A percentile compares a stretch with the other conserved stretches of the same genome.
Conservation (phyloP, 2,888 invertebrate genomes). For the Heteropelma amictum region DNA sequence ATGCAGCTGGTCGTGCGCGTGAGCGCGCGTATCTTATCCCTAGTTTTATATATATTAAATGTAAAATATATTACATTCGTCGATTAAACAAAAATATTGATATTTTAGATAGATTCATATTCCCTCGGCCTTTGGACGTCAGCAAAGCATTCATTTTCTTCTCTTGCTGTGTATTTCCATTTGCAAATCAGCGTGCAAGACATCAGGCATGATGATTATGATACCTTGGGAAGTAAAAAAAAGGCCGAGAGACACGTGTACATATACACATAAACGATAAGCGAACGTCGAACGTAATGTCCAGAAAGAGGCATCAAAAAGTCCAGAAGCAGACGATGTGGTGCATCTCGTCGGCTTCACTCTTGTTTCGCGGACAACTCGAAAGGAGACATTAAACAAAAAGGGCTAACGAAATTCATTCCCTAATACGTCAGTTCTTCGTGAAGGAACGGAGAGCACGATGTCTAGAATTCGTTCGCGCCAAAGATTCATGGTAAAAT, state of each 20-base stretch:
- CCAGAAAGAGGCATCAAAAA: conserved; percentile 17
- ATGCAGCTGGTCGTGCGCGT: no score
- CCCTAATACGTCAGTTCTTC: conserved; percentile 67
- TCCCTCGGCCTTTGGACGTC: conserved; percentile 22
- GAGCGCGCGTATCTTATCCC: no score
- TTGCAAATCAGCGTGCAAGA: neutral
- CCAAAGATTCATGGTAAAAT: conserved; percentile 72
- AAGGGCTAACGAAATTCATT: conserved; percentile 69
- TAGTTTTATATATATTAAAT: no score
- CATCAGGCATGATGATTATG: neutral
- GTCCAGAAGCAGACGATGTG: neutral
- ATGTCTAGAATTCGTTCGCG: conserved; percentile 72
- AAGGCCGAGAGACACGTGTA: neutral
- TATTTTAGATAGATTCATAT: conserved; percentile 38
- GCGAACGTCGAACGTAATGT: conserved; percentile 34
- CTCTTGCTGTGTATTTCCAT: conserved; percentile 1
- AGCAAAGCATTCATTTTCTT: conserved; percentile 21
- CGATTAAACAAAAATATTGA: no score
- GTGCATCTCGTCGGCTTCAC: neutral
- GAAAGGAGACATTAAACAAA: conserved; percentile 50
- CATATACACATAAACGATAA: conserved; percentile 4
- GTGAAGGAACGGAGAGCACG: conserved; percentile 37
- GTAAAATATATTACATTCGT: no score
- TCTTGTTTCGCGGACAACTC: conserved; percentile 20
- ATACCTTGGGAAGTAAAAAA: neutral